Conservation (phyloP, 2,113 vertebrate genomes). For the Misgurnus anguillicaudatus region DNA sequence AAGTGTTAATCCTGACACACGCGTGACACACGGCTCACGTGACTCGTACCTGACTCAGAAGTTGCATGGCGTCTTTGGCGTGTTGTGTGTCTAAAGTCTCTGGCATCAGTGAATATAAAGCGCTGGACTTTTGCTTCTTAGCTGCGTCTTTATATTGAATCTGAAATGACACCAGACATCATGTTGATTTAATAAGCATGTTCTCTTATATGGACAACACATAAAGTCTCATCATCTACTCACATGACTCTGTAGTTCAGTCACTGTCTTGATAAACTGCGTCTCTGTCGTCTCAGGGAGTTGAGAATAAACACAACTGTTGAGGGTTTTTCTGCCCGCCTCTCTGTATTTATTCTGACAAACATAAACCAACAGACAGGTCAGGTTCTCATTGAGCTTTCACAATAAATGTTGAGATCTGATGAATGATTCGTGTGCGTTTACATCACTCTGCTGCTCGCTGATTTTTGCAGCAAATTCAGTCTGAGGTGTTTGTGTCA, state of each 20-base stretch:
- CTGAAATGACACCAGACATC: slow-evolving; percentile 41
- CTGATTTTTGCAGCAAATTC: slow-evolving; percentile 67
- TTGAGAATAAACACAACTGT: slow-evolving; percentile 58
- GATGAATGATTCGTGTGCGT: too few relatives aligned
- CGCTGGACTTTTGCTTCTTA: slow-evolving; percentile 37
- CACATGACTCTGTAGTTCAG: slow-evolving; percentile 69
- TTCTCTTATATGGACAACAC: too few relatives aligned
- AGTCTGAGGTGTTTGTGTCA: slow-evolving; percentile 68
- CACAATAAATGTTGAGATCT: too few relatives aligned
- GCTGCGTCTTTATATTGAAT: slow-evolving; percentile 62
- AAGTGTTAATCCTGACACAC: not conserved
- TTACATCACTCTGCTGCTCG: slow-evolving; percentile 67
- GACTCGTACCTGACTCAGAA: slow-evolving; percentile 74
- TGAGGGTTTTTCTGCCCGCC: slow-evolving; percentile 51
- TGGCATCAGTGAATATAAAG: slow-evolving; percentile 61
- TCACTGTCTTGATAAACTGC: slow-evolving; percentile 53
- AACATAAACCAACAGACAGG: not conserved
- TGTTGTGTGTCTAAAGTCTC: slow-evolving; percentile 65
- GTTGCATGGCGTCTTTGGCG: slow-evolving; percentile 59
- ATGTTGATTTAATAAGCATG: too few relatives aligned
- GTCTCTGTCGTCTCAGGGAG: slow-evolving; percentile 61
- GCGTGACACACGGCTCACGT: not conserved
- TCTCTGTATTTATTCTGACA: slow-evolving; percentile 65
- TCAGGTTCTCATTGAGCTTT: too few relatives aligned
- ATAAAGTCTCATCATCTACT: not conserved